These are phyloP conservation scores for Hippocampus mohnikei DNA, from an alignment of 2,113 vertebrate species.

Conservation along the genomic window DNA sequence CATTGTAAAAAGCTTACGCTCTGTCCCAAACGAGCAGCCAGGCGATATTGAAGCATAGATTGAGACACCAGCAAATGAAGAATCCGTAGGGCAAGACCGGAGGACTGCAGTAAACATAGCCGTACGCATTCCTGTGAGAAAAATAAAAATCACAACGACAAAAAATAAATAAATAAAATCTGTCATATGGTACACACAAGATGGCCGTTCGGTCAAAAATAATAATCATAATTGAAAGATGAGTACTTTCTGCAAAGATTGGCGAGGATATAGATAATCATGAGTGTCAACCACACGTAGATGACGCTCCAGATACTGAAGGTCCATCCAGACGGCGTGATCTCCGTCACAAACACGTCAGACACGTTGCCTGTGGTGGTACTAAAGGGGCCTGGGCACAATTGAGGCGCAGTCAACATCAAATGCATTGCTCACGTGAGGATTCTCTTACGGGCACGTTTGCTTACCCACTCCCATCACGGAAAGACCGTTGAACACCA, in stretches of 20 bases:
- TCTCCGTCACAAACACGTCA: slow-evolving; percentile 58
- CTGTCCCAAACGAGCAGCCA: slow-evolving; percentile 75
- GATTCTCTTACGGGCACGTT: background rate
- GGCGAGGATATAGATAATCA: slow-evolving; percentile 59
- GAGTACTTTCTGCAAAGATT: slow-evolving; percentile 67
- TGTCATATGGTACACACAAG: background rate
- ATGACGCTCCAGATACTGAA: slow-evolving; percentile 74
- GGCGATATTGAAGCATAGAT: slow-evolving; percentile 64
- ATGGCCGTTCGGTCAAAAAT: background rate
- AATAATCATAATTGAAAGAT: background rate
- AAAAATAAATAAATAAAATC: background rate
- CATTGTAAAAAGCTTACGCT: slow-evolving; percentile 50
- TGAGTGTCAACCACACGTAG: slow-evolving; percentile 65
- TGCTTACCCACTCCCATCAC: slow-evolving; percentile 59
- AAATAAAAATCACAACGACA: background rate
- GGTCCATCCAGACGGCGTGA: slow-evolving; percentile 75
- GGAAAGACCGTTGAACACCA: slow-evolving; percentile 65
- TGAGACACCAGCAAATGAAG: slow-evolving; percentile 68
- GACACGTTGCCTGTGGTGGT: slow-evolving; percentile 62
- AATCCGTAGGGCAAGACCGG: slow-evolving; percentile 69
- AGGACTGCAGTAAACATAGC: slow-evolving; percentile 70
- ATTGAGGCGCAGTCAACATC: background rate
- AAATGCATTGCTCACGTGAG: background rate
- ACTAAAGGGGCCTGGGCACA: slow-evolving; percentile 53
- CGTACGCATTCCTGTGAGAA: slow-evolving; percentile 57